phyloP scores from a whole-genome alignment of 1,140 invertebrate genomes.

The Drosophila azteca region DNA sequence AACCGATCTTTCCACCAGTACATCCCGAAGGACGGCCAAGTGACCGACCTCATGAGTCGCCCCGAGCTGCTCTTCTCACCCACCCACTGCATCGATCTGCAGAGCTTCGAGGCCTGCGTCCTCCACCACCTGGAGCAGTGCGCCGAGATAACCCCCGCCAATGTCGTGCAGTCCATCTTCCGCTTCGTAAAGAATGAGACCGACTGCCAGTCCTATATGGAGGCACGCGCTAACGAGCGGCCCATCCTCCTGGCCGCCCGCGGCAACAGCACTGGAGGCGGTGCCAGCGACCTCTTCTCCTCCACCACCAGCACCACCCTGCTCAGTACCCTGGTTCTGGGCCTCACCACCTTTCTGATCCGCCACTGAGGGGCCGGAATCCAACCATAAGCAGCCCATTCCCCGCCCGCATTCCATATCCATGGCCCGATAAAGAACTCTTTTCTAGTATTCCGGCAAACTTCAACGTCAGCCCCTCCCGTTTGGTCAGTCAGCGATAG shows the following conservation, averaged over 20 bases:
- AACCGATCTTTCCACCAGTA: constrained; percentile 86
- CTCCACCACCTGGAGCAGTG: constrained; percentile 88
- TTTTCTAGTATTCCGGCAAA: background rate
- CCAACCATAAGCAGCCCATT: background rate
- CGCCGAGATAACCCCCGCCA: constrained; percentile 89
- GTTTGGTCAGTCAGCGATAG: background rate
- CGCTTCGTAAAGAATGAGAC: constrained; percentile 89
- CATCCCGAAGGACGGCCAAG: constrained; percentile 80
- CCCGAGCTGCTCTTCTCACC: constrained; percentile 69
- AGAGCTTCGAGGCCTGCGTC: constrained; percentile 87
- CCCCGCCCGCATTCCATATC: background rate
- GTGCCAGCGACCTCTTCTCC: background rate
- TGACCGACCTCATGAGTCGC: constrained; percentile 69
- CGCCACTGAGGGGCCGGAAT: constrained; percentile 24
- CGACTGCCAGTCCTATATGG: constrained; percentile 85
- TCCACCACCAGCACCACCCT: constrained; percentile 17
- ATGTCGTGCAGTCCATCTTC: constrained; percentile 90
- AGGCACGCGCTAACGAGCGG: constrained; percentile 58
- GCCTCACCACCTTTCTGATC: constrained; percentile 17
- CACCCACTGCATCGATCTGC: constrained; percentile 84
- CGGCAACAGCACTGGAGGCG: constrained; percentile 47
- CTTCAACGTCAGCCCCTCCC: background rate
- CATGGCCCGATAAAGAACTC: too few species aligned
- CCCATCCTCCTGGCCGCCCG: constrained; percentile 53
- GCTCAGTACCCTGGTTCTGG: constrained; percentile 32